These are phyloP conservation scores for Caenorhabditis zanzibari DNA, from an alignment of 2,888 invertebrate genomes.

Conservation along the genomic window DNA sequence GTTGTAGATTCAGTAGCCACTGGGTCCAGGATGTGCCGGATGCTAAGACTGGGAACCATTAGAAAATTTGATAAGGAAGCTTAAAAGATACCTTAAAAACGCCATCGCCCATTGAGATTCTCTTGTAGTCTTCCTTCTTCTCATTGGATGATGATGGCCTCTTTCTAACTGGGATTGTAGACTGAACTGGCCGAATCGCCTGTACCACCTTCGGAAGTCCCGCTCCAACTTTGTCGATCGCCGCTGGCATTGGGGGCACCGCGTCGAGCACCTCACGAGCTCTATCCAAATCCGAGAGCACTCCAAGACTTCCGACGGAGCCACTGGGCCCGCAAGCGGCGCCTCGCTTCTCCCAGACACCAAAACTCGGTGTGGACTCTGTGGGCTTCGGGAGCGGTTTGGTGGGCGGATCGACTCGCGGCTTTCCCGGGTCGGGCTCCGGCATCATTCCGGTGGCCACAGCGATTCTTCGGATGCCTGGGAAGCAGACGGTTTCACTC, in stretches of 20 bases:
- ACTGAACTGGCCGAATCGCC: background rate
- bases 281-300: constrained; percentile 42
- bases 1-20: background rate
- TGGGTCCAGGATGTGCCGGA: background rate
- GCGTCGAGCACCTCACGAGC: constrained; percentile 38
- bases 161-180: no score
- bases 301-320: constrained; percentile 29
- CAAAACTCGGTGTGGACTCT: background rate
- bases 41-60: background rate
- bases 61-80: background rate
- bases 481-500: background rate
- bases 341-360: constrained; percentile 36
- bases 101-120: background rate
- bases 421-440: constrained; percentile 32
- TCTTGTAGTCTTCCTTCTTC: background rate
- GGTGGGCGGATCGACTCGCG: background rate
- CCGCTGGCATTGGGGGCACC: constrained; percentile 30
- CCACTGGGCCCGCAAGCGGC: constrained; percentile 10
- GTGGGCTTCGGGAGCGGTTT: background rate
- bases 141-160: background rate
- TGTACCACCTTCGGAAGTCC: background rate
- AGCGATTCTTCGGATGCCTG: background rate
- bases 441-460: constrained; percentile 2
- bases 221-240: constrained; percentile 8
- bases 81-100: background rate